These are phyloP conservation scores for Pituophis catenifer DNA, from an alignment of 2,113 vertebrate species.

Conservation along the genomic window DNA sequence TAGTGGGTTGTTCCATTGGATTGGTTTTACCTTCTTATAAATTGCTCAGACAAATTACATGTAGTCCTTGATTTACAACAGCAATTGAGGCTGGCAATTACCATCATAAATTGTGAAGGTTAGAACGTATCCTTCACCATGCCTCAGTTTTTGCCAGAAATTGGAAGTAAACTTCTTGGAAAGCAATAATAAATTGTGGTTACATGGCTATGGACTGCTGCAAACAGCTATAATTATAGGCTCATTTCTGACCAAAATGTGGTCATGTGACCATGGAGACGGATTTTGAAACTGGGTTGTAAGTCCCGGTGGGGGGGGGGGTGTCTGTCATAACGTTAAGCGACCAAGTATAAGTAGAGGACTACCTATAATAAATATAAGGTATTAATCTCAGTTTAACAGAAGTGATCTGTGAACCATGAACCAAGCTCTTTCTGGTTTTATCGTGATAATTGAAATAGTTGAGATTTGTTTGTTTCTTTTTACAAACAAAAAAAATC, in stretches of 20 bases:
- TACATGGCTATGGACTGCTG: background rate
- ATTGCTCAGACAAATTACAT: background rate
- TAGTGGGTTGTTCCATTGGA: background rate
- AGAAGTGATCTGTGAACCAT: background rate
- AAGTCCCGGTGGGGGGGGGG: accelerated
- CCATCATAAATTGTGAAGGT: no score
- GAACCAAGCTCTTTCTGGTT: background rate
- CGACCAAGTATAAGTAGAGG: background rate
- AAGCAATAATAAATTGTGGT: background rate
- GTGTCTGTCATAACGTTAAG: background rate
- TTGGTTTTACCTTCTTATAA: background rate
- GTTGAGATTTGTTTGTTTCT: background rate
- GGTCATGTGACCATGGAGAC: background rate
- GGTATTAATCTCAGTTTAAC: background rate
- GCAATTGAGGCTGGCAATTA: background rate
- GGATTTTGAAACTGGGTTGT: background rate
- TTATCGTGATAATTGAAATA: background rate
- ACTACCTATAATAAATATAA: background rate
- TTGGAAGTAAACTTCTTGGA: background rate
- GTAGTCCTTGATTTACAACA: background rate
- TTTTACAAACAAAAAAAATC: background rate
- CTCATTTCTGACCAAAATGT: background rate
- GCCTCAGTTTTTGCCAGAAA: background rate
- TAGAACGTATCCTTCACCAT: background rate
- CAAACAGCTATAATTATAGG: background rate